Conservation (phyloP, 1,140 invertebrate genomes). For the Microplitis demolitor region DNA sequence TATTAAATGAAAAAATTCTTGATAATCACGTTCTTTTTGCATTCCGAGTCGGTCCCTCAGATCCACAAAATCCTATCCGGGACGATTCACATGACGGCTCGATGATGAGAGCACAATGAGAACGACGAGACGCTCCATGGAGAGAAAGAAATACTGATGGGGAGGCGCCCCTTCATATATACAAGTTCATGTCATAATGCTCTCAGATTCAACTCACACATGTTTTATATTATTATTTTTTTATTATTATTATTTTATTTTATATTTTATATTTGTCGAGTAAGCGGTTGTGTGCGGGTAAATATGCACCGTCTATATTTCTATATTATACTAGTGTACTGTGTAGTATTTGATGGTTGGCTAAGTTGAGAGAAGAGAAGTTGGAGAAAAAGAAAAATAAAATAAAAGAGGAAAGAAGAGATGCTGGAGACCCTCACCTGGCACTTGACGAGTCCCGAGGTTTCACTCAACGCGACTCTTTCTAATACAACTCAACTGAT, state of each 20-base stretch:
- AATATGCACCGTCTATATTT: no score
- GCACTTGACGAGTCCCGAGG: constrained; percentile 46
- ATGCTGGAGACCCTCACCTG: constrained; percentile 44
- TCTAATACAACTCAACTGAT: background rate
- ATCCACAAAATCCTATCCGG: constrained; percentile 27
- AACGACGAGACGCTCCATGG: constrained; percentile 27
- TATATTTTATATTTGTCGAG: background rate
- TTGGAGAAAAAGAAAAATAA: background rate
- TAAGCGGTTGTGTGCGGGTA: background rate
- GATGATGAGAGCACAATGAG: constrained; percentile 55
- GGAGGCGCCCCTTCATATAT: constrained; percentile 16
- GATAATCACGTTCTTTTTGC: constrained; percentile 24
- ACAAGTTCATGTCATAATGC: constrained; percentile 23
- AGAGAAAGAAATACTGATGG: constrained; percentile 40
- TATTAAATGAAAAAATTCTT: constrained; percentile 6
- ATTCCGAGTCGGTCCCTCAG: constrained; percentile 26
- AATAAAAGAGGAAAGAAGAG: background rate
- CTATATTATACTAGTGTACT: no score
- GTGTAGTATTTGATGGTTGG: background rate
- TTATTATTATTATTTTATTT: constrained; percentile 1
- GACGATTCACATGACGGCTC: constrained; percentile 36
- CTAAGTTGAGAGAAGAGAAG: background rate
- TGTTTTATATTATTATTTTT: background rate
- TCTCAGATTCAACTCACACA: background rate
- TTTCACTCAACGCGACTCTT: background rate